Percentiles rank a stretch among this genome's conserved stretches.
These are phyloP conservation scores for Sepiola atlantica DNA, from an alignment of 2,888 invertebrate species.

Conservation along the genomic window DNA sequence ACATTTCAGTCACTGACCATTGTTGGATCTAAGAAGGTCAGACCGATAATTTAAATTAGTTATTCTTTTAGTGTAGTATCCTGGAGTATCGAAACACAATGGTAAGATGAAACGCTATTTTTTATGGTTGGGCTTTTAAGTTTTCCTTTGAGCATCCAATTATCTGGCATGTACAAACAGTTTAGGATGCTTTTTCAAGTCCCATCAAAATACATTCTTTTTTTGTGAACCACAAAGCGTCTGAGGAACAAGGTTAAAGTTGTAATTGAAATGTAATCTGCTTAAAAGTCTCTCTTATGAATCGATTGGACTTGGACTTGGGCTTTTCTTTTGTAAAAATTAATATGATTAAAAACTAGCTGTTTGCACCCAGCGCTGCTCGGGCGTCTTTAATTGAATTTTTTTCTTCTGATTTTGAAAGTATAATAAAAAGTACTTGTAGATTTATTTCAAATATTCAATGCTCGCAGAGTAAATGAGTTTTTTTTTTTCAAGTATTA, in stretches of 20 bases:
- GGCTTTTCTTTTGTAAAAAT: neutral
- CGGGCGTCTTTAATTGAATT: too few species aligned
- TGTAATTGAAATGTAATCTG: slow-evolving; percentile 2
- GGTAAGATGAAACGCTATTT: neutral
- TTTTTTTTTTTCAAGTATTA: too few species aligned
- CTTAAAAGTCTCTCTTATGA: neutral
- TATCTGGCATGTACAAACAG: neutral
- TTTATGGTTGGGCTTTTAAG: neutral
- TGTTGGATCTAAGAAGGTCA: neutral
- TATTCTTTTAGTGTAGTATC: neutral
- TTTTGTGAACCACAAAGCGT: neutral
- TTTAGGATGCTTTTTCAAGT: neutral
- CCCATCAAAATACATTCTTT: neutral
- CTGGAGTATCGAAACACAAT: neutral
- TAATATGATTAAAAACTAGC: too few species aligned
- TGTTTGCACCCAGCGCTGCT: too few species aligned
- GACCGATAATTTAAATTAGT: neutral
- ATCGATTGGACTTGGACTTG: neutral
- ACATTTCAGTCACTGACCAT: neutral
- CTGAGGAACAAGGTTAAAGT: neutral
- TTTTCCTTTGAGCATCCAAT: neutral
- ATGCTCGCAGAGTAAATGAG: too few species aligned
- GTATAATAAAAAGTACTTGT: too few species aligned
- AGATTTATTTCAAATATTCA: too few species aligned
- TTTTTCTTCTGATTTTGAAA: too few species aligned